phyloP scores from a whole-genome alignment of 2,888 invertebrate species.

The Macrophya alboannulata region DNA sequence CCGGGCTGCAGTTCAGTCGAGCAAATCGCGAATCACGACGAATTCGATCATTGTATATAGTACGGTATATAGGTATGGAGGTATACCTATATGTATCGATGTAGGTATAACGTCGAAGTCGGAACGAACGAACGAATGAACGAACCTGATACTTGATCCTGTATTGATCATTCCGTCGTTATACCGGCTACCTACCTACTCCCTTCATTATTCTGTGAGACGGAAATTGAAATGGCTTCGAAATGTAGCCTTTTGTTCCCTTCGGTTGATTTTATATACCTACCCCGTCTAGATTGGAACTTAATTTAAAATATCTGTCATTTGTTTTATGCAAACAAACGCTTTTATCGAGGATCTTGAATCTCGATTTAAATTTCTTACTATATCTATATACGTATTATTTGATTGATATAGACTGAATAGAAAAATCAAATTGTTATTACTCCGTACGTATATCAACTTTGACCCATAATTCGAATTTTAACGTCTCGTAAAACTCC shows the following conservation, averaged over 20 bases:
- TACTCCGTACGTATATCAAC: neutral
- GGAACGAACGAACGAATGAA: conserved; percentile 6
- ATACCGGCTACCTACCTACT: neutral
- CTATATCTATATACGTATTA: neutral
- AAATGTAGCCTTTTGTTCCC: conserved; percentile 28
- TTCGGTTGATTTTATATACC: neutral
- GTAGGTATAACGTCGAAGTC: neutral
- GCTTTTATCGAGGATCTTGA: neutral
- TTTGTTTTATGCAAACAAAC: conserved; percentile 35
- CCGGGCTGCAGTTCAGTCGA: neutral
- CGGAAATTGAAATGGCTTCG: conserved; percentile 34
- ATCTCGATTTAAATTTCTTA: conserved; percentile 5
- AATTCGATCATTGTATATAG: conserved; percentile 31
- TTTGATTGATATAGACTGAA: neutral
- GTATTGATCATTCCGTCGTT: conserved; percentile 45
- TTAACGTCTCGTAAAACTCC: neutral
- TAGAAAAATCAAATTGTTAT: neutral
- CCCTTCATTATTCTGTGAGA: conserved; percentile 44
- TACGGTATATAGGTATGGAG: neutral
- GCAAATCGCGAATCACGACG: neutral
- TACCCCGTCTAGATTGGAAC: neutral
- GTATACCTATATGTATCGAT: too few relatives aligned
- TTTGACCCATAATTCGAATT: neutral
- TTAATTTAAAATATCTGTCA: conserved; percentile 31
- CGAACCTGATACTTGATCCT: conserved; percentile 40